Conservation (phyloP, 2,888 invertebrate species). For the Acanthococcus lagerstroemiae region DNA sequence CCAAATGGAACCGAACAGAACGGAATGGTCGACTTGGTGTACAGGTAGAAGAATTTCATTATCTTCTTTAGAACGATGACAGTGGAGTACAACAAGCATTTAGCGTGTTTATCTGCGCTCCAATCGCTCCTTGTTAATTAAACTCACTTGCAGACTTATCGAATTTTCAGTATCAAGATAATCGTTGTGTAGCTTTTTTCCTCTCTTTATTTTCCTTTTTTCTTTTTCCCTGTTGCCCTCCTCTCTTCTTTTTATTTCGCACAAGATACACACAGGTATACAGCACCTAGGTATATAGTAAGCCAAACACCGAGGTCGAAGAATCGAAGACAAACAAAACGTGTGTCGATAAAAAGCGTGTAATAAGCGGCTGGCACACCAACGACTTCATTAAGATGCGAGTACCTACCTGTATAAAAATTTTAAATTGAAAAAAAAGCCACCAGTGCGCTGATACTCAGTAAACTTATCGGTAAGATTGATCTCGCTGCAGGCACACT, state of each 20-base stretch:
- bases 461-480: slow-evolving; percentile 13
- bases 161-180: slow-evolving; percentile 29
- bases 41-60: neutral
- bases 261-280: too few relatives aligned
- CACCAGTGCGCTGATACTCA: neutral
- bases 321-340: slow-evolving; percentile 23
- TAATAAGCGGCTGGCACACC: slow-evolving; percentile 15
- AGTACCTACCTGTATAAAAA: slow-evolving; percentile 24
- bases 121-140: slow-evolving; percentile 24
- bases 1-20: too few relatives aligned
- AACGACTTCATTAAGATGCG: slow-evolving; percentile 27
- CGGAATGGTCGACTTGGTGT: too few relatives aligned
- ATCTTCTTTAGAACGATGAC: neutral
- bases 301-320: too few relatives aligned
- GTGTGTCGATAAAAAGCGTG: slow-evolving; percentile 20
- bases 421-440: slow-evolving; percentile 19
- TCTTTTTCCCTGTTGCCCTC: neutral
- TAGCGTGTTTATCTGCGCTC: slow-evolving; percentile 3
- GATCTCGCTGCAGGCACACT: slow-evolving; percentile 17
- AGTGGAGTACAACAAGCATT: neutral
- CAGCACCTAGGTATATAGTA: neutral
- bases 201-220: slow-evolving; percentile 3
- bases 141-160: slow-evolving; percentile 26
- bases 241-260: too few relatives aligned
- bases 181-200: slow-evolving; percentile 8